phyloP scores from a whole-genome alignment of 2,797 vertebrate species.

The Cygnus olor region DNA sequence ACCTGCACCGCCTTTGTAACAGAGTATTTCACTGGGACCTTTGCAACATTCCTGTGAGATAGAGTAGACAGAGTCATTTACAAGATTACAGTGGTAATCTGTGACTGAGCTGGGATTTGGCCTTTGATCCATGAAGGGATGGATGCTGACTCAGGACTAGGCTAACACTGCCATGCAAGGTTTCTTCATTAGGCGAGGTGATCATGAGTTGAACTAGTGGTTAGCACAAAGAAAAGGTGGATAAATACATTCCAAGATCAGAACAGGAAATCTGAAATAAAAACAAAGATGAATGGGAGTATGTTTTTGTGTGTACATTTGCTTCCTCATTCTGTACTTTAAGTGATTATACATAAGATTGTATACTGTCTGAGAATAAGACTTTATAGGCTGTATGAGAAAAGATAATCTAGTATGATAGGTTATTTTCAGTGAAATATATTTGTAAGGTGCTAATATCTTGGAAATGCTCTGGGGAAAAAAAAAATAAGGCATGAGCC shows the following conservation, averaged over 20 bases:
- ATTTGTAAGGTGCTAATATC: background rate
- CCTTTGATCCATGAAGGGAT: background rate
- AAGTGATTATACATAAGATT: background rate
- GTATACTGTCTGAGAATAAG: background rate
- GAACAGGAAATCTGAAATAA: background rate
- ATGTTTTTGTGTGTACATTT: background rate
- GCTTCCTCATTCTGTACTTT: background rate
- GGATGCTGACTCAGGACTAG: background rate
- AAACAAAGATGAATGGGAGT: background rate
- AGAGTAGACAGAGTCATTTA: background rate
- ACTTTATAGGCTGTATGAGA: background rate
- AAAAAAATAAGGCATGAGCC: background rate
- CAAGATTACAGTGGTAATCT: background rate
- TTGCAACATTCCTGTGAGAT: background rate
- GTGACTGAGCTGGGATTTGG: background rate
- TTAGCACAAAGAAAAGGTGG: background rate
- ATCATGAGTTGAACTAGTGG: background rate
- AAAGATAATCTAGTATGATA: background rate
- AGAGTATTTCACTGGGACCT: background rate
- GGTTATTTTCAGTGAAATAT: background rate
- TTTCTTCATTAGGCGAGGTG: background rate
- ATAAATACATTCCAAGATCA: background rate
- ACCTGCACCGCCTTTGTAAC: background rate
- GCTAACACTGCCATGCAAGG: background rate
- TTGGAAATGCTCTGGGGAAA: background rate